Evolutionary conservation across 2,113 vertebrate genomes (phyloP).

Genomic region (Oenanthe melanoleuca): DNA sequence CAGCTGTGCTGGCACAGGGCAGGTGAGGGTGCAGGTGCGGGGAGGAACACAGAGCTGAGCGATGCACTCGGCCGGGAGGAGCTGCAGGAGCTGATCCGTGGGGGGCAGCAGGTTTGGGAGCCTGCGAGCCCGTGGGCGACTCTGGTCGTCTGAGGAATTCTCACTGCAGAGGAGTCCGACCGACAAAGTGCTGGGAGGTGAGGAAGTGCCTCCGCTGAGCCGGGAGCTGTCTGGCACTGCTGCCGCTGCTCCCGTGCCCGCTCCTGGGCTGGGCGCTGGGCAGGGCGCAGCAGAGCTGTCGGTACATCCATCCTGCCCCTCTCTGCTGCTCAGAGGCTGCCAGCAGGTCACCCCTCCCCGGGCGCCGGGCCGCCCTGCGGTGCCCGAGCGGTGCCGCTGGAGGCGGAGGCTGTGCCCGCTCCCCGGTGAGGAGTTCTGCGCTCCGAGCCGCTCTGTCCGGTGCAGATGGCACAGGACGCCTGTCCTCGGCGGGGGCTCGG

Average conservation of each 20-base stretch:
- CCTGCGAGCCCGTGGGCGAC: background rate
- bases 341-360: background rate
- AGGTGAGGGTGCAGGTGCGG: accelerated
- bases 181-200: background rate
- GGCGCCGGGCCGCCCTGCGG: background rate
- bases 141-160: background rate
- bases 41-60: accelerated
- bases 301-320: background rate
- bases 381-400: accelerated
- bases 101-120: background rate
- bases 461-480: background rate
- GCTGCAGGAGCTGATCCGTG: accelerated
- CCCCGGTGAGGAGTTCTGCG: accelerated
- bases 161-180: background rate
- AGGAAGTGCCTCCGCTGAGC: background rate
- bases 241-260: accelerated
- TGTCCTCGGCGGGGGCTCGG: background rate
- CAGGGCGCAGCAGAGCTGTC: background rate
- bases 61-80: background rate
- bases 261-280: background rate
- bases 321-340: background rate
- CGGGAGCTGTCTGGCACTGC: background rate
- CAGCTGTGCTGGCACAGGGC: background rate
- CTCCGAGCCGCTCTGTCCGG: background rate
- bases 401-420: background rate